These are phyloP conservation scores for Phyllotreta cruciferae DNA, from an alignment of 2,888 invertebrate genomes.

Conservation along the genomic window DNA sequence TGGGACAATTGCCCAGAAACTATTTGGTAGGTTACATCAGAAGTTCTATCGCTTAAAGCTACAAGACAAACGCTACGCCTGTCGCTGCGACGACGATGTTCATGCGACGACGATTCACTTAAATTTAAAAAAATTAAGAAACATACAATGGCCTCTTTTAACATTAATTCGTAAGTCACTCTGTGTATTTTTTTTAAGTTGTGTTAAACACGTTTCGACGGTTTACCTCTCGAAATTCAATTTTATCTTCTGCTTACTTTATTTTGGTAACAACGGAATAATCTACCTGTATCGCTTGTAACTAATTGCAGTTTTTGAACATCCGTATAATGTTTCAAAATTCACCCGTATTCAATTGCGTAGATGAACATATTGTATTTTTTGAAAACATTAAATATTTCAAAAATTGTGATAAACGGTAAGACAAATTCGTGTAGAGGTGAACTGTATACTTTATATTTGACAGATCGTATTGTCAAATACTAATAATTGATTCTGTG, in stretches of 20 bases:
- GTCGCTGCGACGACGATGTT: constrained; percentile 45
- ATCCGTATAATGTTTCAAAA: too few species aligned
- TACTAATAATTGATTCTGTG: constrained; percentile 8
- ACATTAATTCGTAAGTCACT: constrained; percentile 49
- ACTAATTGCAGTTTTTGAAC: too few species aligned
- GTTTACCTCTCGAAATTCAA: constrained; percentile 12
- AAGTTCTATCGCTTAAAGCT: constrained; percentile 43
- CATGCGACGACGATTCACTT: constrained; percentile 43
- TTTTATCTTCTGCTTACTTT: constrained; percentile 27
- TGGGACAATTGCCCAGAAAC: constrained; percentile 82
- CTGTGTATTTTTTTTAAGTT: constrained; percentile 25
- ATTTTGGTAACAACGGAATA: neutral
- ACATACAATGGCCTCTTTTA: constrained; percentile 9
- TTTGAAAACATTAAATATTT: too few species aligned
- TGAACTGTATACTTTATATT: constrained; percentile 45
- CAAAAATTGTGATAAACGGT: constrained; percentile 52
- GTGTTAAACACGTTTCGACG: constrained; percentile 36
- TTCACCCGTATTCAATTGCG: too few species aligned
- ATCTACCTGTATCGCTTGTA: too few species aligned
- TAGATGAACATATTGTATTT: too few species aligned
- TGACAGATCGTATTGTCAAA: constrained; percentile 11
- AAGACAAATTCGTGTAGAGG: constrained; percentile 46
- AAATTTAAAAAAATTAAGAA: constrained; percentile 33
- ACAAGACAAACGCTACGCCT: constrained; percentile 38
- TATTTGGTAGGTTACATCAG: constrained; percentile 74